Conservation (phyloP, 2,888 invertebrate genomes). For the Lysandra coridon region DNA sequence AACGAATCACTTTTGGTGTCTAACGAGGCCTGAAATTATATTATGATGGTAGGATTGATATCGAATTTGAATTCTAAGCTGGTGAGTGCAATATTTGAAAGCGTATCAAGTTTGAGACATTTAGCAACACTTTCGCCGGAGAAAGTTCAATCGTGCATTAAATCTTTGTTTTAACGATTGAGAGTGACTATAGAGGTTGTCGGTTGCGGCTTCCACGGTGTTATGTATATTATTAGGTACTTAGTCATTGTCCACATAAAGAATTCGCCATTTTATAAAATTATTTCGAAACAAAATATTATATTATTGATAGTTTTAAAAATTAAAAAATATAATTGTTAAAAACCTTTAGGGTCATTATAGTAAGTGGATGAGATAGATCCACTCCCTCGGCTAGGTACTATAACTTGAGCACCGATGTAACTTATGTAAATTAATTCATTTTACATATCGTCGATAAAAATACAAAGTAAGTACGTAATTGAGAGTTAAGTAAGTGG, state of each 20-base stretch:
- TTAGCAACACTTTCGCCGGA: conserved; percentile 75
- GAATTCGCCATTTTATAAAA: too few relatives aligned
- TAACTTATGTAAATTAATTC: background rate
- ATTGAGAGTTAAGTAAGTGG: background rate
- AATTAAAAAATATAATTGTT: too few relatives aligned
- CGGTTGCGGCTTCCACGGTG: conserved; percentile 29
- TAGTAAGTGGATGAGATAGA: background rate
- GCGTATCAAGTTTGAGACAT: conserved; percentile 61
- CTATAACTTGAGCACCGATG: background rate
- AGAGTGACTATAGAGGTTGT: conserved; percentile 26
- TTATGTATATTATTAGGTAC: conserved; percentile 5
- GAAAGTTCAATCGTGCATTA: conserved; percentile 74
- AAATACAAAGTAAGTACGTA: background rate
- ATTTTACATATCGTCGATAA: background rate
- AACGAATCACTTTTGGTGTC: background rate
- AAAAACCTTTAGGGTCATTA: background rate
- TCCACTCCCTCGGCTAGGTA: background rate
- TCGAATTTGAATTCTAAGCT: conserved; percentile 28
- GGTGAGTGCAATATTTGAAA: conserved; percentile 58
- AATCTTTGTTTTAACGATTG: conserved; percentile 59
- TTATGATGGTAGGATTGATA: background rate
- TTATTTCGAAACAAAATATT: too few relatives aligned
- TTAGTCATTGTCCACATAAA: too few relatives aligned
- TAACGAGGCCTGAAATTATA: background rate
- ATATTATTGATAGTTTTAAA: too few relatives aligned